phyloP scores from a whole-genome alignment of 2,797 vertebrate genomes.

The Mus minutoides region DNA sequence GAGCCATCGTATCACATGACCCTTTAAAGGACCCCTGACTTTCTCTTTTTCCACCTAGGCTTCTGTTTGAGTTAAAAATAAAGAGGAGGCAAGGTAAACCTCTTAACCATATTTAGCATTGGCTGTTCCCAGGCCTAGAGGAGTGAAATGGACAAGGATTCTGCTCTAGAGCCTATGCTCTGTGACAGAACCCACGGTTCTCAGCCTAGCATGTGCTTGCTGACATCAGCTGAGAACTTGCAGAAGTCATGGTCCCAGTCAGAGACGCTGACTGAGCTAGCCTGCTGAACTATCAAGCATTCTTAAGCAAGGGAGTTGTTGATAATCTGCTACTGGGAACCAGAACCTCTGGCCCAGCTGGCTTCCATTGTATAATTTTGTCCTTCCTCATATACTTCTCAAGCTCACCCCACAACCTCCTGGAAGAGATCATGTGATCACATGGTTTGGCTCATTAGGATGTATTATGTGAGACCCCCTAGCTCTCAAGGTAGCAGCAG shows the following conservation, averaged over 20 bases:
- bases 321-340: fast-evolving
- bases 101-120: not conserved
- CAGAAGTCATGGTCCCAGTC: not conserved
- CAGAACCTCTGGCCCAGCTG: not conserved
- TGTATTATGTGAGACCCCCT: not conserved
- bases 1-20: not conserved
- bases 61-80: not conserved
- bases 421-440: not conserved
- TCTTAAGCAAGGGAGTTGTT: fast-evolving
- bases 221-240: not conserved
- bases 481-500: fast-evolving
- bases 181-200: not conserved
- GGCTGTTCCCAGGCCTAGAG: not conserved
- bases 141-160: not conserved
- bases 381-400: too few species aligned
- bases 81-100: not conserved
- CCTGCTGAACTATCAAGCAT: not conserved
- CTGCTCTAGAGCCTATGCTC: not conserved
- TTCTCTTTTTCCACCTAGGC: not conserved
- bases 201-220: too few species aligned
- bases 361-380: not conserved
- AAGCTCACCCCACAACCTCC: not conserved
- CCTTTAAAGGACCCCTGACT: not conserved
- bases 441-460: not conserved
- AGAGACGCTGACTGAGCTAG: not conserved